Conservation (phyloP, 2,113 vertebrate genomes). For the Brachyhypopomus occidentalis region DNA sequence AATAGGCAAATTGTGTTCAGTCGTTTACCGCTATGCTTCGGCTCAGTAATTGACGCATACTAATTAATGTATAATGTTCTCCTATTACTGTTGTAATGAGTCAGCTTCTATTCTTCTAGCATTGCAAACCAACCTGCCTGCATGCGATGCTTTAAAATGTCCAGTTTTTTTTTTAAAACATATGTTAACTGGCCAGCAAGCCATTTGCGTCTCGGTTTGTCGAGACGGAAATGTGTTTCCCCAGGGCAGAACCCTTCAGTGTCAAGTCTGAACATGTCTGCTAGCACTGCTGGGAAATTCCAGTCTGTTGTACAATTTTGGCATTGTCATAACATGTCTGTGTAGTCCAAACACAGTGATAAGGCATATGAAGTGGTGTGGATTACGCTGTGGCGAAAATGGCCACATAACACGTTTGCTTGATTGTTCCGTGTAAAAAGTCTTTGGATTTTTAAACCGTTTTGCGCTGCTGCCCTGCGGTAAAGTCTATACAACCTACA, state of each 20-base stretch:
- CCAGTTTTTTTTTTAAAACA: neutral
- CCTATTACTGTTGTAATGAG: neutral
- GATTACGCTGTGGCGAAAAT: neutral
- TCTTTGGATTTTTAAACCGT: too few relatives aligned
- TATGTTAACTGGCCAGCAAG: neutral
- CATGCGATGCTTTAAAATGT: neutral
- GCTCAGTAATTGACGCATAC: neutral
- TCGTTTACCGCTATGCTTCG: neutral
- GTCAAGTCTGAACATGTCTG: conserved; percentile 62
- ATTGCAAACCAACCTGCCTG: neutral
- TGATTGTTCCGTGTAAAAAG: too few relatives aligned
- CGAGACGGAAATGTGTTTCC: conserved; percentile 37
- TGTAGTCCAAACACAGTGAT: conserved; percentile 22
- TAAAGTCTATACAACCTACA: too few relatives aligned
- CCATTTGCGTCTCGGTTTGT: conserved; percentile 18
- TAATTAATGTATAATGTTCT: neutral
- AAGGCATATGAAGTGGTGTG: neutral
- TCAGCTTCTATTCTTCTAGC: neutral
- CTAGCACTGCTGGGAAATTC: conserved; percentile 44
- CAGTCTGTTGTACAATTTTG: conserved; percentile 25
- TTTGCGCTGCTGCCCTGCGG: too few relatives aligned
- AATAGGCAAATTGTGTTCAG: neutral
- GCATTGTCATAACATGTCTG: conserved; percentile 35
- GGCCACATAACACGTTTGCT: neutral
- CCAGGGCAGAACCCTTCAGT: conserved; percentile 19